phyloP scores from a whole-genome alignment of 2,113 vertebrate species.

The Paramormyrops kingsleyae region DNA sequence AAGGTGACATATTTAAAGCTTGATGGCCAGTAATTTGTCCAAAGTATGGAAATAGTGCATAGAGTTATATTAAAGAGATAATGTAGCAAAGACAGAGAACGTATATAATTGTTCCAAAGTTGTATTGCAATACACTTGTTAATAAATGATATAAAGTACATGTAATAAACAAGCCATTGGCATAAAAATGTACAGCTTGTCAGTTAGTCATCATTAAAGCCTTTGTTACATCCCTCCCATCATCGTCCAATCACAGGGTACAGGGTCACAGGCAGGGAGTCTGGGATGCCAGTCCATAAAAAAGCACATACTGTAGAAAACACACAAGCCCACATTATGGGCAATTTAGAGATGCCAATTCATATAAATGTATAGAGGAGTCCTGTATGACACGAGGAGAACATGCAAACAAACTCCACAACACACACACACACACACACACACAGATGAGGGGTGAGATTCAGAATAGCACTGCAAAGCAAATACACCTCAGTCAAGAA shows the following conservation, averaged over 20 bases:
- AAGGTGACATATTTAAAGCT: conserved; percentile 28
- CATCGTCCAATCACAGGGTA: background rate
- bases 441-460: background rate
- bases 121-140: background rate
- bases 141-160: background rate
- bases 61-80: background rate
- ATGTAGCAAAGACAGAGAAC: conserved; percentile 5
- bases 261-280: background rate
- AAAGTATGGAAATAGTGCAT: conserved; percentile 1
- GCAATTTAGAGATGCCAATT: background rate
- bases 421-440: background rate
- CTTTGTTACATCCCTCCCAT: background rate
- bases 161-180: background rate
- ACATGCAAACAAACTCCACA: background rate
- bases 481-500: background rate
- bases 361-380: background rate
- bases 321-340: background rate
- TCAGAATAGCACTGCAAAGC: background rate
- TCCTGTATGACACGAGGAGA: background rate
- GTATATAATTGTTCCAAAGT: background rate
- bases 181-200: background rate
- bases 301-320: background rate
- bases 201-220: background rate
- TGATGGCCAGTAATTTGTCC: conserved; percentile 19
- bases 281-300: background rate